Evolutionary conservation across 30 jellyfish, hydroid and myxozoan genomes (phyloP), one percentile per base, ranked within the genome.

Genomic region (Turritopsis dohrnii): DNA sequence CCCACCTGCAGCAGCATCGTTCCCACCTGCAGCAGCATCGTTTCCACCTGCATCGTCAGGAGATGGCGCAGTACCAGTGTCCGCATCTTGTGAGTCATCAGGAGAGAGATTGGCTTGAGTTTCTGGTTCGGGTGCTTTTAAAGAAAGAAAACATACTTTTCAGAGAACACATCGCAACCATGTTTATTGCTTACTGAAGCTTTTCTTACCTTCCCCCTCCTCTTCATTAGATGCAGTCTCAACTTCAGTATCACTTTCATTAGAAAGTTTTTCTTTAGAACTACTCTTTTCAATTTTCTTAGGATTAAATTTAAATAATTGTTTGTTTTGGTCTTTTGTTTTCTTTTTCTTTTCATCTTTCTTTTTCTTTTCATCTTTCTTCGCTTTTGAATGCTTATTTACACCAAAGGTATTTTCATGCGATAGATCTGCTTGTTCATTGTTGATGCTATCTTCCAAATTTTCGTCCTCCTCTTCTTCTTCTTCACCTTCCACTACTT

Each of bases 81-180:
- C 85, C 21, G 85, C 24, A 18, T 31, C 31, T 17, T 52, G 60
- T 22, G 81, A 26, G 31, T 72, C 81, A 26, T 72, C 81, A 26
- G 85, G 85, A 18, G 66, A 60, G 30, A 29, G 71, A 52, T 77
- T 77, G 19, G 53, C 72, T 18, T 77, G 71, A 19, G 25, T 72
- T 24, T 25, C 85, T 26, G 85, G 66, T 77, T 53, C 71, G 8
- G 85, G 85, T 28, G 85, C 85, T 77, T n/a, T 69, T 0, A 7
- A 69, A 23, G 19, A n/a, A 19, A 9, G 30, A n/a, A 69, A 19
- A 69, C 16, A 69, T 69, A 69, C 19, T 9, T n/a, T 41, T 41
- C 5, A 41, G 9, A 41, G 13, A 41, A 41, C 60, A 13, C 60
- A 41, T 13, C 9, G 13, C 60, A 41, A 41, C n/a, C n/a, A n/a